Evolutionary conservation across 1,140 invertebrate species (phyloP).

Genomic region (Neodiprion fabricii): DNA sequence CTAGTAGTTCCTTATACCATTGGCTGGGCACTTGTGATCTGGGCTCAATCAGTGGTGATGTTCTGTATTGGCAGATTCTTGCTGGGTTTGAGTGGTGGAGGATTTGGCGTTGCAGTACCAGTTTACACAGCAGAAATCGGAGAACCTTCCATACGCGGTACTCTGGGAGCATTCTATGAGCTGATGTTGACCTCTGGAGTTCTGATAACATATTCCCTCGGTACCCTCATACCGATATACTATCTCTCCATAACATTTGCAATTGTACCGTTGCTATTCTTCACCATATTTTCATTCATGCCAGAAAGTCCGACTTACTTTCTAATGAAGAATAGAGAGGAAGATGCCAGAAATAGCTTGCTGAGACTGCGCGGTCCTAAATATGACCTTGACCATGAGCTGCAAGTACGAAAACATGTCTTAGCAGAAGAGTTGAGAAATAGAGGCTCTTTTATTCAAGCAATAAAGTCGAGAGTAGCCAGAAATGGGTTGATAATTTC

Average conservation of each 20-base stretch:
- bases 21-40: conserved; percentile 81
- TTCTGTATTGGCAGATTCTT: conserved; percentile 78
- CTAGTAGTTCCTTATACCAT: conserved; percentile 74
- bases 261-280: conserved; percentile 71
- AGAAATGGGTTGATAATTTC: conserved; percentile 75
- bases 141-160: conserved; percentile 78
- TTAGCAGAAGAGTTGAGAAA: conserved; percentile 63
- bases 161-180: conserved; percentile 80
- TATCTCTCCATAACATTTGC: conserved; percentile 72
- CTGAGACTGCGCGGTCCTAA: conserved; percentile 70
- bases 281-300: conserved; percentile 74
- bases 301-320: conserved; percentile 75
- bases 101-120: conserved; percentile 78
- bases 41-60: conserved; percentile 69
- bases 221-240: conserved; percentile 64
- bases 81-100: conserved; percentile 75
- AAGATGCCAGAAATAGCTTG: conserved; percentile 70
- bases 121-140: conserved; percentile 85
- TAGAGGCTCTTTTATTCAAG: conserved; percentile 61
- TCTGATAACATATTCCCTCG: conserved; percentile 71
- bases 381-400: conserved; percentile 70
- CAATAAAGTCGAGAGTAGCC: conserved; percentile 67
- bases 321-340: conserved; percentile 66
- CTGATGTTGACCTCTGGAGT: conserved; percentile 80
- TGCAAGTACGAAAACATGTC: conserved; percentile 64